Evolutionary conservation across 1,140 invertebrate genomes (phyloP).

Genomic region (Helicorthomorpha holstii): DNA sequence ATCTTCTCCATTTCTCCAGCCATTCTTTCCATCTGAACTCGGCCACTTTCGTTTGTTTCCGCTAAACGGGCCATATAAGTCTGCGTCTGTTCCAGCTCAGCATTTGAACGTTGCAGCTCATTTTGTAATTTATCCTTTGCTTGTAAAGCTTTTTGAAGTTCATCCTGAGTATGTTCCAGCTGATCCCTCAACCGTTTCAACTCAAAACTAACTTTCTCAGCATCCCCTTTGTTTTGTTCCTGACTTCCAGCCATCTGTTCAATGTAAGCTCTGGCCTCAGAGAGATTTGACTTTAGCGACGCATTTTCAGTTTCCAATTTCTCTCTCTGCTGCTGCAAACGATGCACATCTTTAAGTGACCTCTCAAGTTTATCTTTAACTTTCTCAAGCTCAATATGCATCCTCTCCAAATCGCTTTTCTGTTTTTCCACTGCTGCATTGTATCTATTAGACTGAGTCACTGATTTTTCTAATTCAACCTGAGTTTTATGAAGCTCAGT

Average conservation of each 20-base stretch:
- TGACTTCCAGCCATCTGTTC: slow-evolving; percentile 1
- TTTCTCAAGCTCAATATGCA: slow-evolving; percentile 70
- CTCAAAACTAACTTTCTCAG: slow-evolving; percentile 61
- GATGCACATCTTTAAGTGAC: slow-evolving; percentile 39
- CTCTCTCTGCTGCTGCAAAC: slow-evolving; percentile 38
- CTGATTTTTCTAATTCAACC: slow-evolving; percentile 57
- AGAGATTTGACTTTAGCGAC: slow-evolving; percentile 23
- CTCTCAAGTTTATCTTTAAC: slow-evolving; percentile 67
- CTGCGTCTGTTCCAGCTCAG: slow-evolving; percentile 14
- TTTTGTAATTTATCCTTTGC: slow-evolving; percentile 14
- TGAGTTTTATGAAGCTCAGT: slow-evolving; percentile 41
- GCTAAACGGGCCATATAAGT: slow-evolving; percentile 14
- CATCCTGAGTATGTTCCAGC: slow-evolving; percentile 15
- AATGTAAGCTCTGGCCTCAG: not conserved
- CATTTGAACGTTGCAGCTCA: slow-evolving; percentile 12
- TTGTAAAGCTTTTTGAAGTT: slow-evolving; percentile 14
- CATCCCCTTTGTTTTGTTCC: slow-evolving; percentile 22
- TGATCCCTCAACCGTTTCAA: slow-evolving; percentile 50
- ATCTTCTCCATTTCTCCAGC: not conserved
- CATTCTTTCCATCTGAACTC: slow-evolving; percentile 24
- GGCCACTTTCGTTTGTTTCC: slow-evolving; percentile 36
- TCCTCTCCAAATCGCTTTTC: slow-evolving; percentile 40
- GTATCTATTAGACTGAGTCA: slow-evolving; percentile 56
- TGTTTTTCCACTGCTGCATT: slow-evolving; percentile 54
- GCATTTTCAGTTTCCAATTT: slow-evolving; percentile 46